A percentile compares a stretch with the other conserved stretches of the same genome.
These are phyloP conservation scores for Neoseiulus cucumeris DNA, from an alignment of 1,140 invertebrate species.

Conservation along the genomic window DNA sequence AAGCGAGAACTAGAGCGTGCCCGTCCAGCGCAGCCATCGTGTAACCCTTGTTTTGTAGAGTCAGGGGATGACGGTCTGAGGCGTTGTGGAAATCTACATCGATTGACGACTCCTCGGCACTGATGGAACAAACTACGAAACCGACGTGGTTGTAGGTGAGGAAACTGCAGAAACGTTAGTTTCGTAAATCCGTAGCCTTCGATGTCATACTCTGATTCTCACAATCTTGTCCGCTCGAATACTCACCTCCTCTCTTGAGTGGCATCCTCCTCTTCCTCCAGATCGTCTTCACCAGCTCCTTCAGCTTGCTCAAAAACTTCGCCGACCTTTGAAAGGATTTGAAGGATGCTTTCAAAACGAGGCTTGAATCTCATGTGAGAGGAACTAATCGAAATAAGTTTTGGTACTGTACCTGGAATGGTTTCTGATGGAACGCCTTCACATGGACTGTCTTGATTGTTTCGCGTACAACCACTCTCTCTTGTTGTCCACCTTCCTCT, in stretches of 20 bases:
- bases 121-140: constrained; percentile 48
- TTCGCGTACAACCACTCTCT: neutral
- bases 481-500: constrained; percentile 19
- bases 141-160: constrained; percentile 27
- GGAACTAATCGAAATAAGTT: no score
- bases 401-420: neutral
- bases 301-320: neutral
- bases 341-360: no score
- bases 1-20: constrained; percentile 51
- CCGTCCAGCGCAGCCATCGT: constrained; percentile 61
- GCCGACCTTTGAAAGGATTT: neutral
- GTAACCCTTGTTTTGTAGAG: constrained; percentile 56
- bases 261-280: neutral
- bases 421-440: neutral
- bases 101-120: constrained; percentile 49
- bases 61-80: constrained; percentile 65
- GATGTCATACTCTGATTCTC: no score
- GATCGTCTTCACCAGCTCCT: neutral
- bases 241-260: constrained; percentile 2
- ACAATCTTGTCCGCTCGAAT: no score
- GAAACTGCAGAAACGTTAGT: neutral
- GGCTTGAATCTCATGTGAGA: no score
- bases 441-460: neutral
- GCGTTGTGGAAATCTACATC: constrained; percentile 89
- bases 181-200: neutral